phyloP scores from a whole-genome alignment of 2,888 invertebrate genomes.

The Gymnosoma rotundatum region DNA sequence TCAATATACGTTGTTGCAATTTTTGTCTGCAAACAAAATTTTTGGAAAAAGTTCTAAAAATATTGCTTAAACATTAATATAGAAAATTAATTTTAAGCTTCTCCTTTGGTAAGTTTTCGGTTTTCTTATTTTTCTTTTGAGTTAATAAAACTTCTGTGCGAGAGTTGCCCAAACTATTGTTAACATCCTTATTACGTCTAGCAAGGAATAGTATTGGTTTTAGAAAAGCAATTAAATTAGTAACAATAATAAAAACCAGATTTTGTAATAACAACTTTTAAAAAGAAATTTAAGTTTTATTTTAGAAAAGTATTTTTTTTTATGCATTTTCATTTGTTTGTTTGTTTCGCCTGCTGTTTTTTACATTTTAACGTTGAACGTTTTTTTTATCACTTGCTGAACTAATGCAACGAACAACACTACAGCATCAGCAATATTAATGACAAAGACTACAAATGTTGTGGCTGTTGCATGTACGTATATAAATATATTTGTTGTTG shows the following conservation, averaged over 20 bases:
- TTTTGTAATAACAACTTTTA: slow-evolving; percentile 14
- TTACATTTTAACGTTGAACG: slow-evolving; percentile 11
- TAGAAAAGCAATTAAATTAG: slow-evolving; percentile 24
- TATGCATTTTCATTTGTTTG: neutral
- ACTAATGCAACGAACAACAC: slow-evolving; percentile 21
- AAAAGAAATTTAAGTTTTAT: slow-evolving; percentile 22
- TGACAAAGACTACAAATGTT: slow-evolving; percentile 31
- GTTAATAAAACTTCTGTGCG: slow-evolving; percentile 20
- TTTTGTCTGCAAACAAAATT: neutral
- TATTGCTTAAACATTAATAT: too few species aligned
- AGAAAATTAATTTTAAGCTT: slow-evolving; percentile 9
- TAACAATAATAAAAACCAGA: neutral
- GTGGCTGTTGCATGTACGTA: neutral
- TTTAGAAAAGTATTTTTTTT: neutral
- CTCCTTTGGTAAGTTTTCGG: slow-evolving; percentile 32
- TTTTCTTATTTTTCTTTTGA: slow-evolving; percentile 32
- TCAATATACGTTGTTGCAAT: too few species aligned
- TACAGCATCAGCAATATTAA: slow-evolving; percentile 18
- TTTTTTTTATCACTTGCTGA: slow-evolving; percentile 29
- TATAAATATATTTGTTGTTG: neutral
- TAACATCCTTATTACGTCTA: slow-evolving; percentile 13
- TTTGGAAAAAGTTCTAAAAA: too few species aligned
- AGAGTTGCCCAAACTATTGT: slow-evolving; percentile 40
- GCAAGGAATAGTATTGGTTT: neutral
- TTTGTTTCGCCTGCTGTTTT: slow-evolving; percentile 27